These are phyloP conservation scores for Scolopax bukidnonensis DNA, from an alignment of 2,797 vertebrate genomes.

Conservation along the genomic window DNA sequence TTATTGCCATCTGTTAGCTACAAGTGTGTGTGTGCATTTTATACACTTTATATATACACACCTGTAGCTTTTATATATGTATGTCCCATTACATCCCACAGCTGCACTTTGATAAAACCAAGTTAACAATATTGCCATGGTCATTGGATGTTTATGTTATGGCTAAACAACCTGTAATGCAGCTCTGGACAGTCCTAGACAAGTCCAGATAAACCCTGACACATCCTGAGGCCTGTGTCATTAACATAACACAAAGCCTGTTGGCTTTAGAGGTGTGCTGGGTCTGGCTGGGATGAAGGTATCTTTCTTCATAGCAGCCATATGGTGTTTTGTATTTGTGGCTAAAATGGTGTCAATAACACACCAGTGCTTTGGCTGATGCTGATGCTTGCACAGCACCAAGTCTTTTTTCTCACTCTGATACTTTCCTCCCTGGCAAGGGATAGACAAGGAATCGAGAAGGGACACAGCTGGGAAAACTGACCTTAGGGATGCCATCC, in stretches of 20 bases:
- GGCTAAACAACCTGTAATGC: not conserved
- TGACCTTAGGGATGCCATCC: not conserved
- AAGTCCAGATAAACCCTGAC: not conserved
- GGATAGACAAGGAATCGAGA: not conserved
- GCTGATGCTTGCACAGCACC: not conserved
- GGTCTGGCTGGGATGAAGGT: not conserved
- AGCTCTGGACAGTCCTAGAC: not conserved
- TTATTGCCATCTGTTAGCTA: not conserved
- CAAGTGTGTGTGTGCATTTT: not conserved
- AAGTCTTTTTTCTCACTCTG: not conserved
- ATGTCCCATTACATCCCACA: not conserved
- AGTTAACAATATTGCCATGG: not conserved
- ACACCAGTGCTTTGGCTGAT: not conserved
- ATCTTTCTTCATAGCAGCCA: not conserved
- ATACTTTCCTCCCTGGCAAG: accelerated
- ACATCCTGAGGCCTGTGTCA: not conserved
- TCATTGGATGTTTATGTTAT: not conserved
- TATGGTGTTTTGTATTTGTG: not conserved
- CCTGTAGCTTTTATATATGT: not conserved
- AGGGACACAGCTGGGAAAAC: not conserved
- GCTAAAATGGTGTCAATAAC: not conserved
- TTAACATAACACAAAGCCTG: not conserved
- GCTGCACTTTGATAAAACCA: not conserved
- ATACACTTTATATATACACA: not conserved
- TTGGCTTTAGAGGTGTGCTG: not conserved